phyloP scores from a whole-genome alignment of 2,797 vertebrate species.

The Falco rusticolus region DNA sequence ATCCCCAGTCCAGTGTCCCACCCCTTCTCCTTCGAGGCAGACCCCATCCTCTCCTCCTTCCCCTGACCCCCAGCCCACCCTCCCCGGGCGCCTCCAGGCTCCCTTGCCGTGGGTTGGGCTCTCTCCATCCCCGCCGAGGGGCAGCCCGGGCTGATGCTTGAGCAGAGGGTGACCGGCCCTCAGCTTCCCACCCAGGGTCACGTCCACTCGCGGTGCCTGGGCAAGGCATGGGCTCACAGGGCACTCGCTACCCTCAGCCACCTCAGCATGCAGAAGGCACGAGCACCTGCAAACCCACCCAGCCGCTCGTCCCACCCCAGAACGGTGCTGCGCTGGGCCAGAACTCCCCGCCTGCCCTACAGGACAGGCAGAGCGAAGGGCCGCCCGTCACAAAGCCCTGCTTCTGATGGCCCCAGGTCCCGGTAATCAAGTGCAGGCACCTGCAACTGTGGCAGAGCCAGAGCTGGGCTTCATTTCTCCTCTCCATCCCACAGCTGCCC shows the following conservation, averaged over 20 bases:
- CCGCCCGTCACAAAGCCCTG: background rate
- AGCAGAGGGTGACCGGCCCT: background rate
- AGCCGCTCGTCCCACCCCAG: accelerated
- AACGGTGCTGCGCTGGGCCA: accelerated
- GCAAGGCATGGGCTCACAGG: background rate
- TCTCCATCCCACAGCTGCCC: background rate
- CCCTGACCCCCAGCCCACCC: too few relatives aligned
- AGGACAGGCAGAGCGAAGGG: background rate
- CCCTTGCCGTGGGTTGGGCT: background rate
- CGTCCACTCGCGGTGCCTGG: accelerated
- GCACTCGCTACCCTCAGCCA: accelerated
- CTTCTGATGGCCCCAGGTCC: background rate
- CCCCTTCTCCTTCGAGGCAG: background rate
- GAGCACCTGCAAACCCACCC: background rate
- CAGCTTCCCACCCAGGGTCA: background rate
- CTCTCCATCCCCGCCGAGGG: background rate
- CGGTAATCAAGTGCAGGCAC: background rate
- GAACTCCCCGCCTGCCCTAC: background rate
- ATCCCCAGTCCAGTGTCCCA: too few relatives aligned
- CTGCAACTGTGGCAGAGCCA: background rate
- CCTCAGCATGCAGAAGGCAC: accelerated
- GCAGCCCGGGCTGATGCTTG: background rate
- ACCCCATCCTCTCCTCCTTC: background rate
- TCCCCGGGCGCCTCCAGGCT: background rate
- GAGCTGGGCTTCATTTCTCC: background rate